Percentiles rank a stretch among this genome's conserved stretches.
Conservation (phyloP, 2,113 vertebrate genomes). For the Columbina picui region DNA sequence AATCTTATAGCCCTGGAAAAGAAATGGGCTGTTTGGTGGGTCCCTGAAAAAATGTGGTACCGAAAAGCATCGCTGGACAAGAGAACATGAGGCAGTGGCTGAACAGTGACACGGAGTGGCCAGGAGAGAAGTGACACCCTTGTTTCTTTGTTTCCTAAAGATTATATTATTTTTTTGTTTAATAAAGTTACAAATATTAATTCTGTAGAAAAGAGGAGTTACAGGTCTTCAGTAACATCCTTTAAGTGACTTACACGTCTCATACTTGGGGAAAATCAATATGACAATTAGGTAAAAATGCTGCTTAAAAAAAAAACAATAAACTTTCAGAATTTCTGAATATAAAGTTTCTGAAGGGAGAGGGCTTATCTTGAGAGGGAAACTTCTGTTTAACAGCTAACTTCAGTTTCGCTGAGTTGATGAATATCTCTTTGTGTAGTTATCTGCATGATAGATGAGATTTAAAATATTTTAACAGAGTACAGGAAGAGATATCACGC, state of each 20-base stretch:
- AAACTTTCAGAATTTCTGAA: not conserved
- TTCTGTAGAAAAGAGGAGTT: not conserved
- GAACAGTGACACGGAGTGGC: conserved; percentile 69
- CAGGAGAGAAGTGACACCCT: conserved; percentile 10
- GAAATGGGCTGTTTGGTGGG: not conserved
- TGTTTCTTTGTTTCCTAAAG: not conserved
- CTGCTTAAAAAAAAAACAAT: not conserved
- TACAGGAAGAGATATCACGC: not conserved
- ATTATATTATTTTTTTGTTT: not conserved
- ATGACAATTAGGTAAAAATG: not conserved
- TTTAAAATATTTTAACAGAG: not conserved
- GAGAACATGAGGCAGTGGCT: not conserved
- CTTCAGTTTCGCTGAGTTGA: not conserved
- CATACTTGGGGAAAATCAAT: not conserved
- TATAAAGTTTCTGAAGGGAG: not conserved
- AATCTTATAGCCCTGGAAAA: not conserved
- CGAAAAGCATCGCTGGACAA: not conserved
- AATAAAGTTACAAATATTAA: not conserved
- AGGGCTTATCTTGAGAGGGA: not conserved
- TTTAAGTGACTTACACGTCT: accelerated
- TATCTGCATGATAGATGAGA: not conserved
- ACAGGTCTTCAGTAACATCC: not conserved
- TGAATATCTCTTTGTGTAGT: not conserved
- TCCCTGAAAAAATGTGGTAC: not conserved
- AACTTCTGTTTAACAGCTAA: accelerated